Conservation (phyloP, 2,888 invertebrate species). For the Drosophila formosana region DNA sequence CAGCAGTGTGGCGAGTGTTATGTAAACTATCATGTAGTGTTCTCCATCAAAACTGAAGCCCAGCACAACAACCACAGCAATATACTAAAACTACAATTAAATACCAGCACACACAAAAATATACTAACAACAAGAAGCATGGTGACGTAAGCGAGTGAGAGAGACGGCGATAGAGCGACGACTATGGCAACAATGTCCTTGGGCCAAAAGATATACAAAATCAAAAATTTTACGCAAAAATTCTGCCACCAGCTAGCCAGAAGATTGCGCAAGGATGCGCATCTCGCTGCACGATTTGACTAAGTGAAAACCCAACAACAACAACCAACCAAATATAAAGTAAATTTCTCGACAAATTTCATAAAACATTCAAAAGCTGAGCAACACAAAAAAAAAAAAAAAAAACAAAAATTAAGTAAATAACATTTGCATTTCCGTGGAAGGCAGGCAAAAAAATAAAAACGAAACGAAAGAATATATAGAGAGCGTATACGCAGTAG, state of each 20-base stretch:
- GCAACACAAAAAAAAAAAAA: constrained; percentile 15
- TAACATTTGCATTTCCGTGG: constrained; percentile 68
- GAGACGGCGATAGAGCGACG: constrained; percentile 1
- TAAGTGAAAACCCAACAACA: constrained; percentile 51
- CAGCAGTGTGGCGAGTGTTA: constrained; percentile 62
- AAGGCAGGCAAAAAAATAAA: constrained; percentile 16
- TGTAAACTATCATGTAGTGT: constrained; percentile 34
- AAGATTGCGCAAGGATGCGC: constrained; percentile 73
- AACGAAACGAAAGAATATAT: background rate
- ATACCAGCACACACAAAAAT: constrained; percentile 6
- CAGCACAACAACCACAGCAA: constrained; percentile 8
- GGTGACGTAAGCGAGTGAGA: constrained; percentile 66
- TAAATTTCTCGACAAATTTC: constrained; percentile 32
- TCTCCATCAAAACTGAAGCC: constrained; percentile 17
- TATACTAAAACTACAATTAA: constrained; percentile 8
- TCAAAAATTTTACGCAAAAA: constrained; percentile 76
- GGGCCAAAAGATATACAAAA: constrained; percentile 80
- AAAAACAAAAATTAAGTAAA: constrained; percentile 52
- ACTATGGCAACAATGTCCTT: constrained; percentile 72
- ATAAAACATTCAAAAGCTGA: constrained; percentile 52
- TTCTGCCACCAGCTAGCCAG: constrained; percentile 72
- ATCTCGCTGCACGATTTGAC: constrained; percentile 56
- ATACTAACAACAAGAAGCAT: constrained; percentile 43
- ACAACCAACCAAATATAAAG: constrained; percentile 13
- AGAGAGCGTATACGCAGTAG: constrained; percentile 20